These are phyloP conservation scores for Gorsachius goisagi DNA, from an alignment of 2,113 vertebrate species.

Conservation along the genomic window DNA sequence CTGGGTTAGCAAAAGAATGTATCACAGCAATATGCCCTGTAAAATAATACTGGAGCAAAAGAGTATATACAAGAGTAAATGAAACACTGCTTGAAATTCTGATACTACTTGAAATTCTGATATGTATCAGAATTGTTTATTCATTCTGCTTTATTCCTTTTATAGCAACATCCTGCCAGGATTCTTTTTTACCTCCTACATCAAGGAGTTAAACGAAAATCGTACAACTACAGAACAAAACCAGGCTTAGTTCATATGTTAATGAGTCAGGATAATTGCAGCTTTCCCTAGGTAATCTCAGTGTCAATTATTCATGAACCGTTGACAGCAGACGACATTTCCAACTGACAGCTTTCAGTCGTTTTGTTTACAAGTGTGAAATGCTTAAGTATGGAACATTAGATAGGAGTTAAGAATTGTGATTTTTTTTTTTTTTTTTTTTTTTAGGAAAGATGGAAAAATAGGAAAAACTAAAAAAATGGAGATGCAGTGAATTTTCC, in stretches of 20 bases:
- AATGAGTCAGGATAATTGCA: constrained; percentile 77
- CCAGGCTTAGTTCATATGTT: constrained; percentile 71
- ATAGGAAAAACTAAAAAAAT: not conserved
- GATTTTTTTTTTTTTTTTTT: not conserved
- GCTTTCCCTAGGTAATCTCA: constrained; percentile 75
- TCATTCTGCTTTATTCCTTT: constrained; percentile 47
- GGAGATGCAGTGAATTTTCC: not conserved
- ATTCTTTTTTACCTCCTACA: constrained; percentile 63
- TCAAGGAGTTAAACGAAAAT: constrained; percentile 73
- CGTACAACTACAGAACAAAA: constrained; percentile 59
- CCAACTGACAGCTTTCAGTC: constrained; percentile 72
- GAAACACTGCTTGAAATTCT: constrained; percentile 19
- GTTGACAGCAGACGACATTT: constrained; percentile 73
- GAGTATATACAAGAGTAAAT: not conserved
- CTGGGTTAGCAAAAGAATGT: not conserved
- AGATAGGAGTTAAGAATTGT: not conserved
- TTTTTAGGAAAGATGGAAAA: not conserved
- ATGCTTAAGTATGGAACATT: constrained; percentile 24
- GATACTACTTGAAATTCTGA: constrained; percentile 28
- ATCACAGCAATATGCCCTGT: not conserved
- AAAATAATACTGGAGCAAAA: not conserved
- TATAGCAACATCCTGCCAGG: constrained; percentile 31
- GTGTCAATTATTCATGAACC: constrained; percentile 78
- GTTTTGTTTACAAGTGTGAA: constrained; percentile 68
- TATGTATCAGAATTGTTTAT: not conserved